Evolutionary conservation across 1,140 invertebrate species (phyloP).

Genomic region (Cotesia chilonis): DNA sequence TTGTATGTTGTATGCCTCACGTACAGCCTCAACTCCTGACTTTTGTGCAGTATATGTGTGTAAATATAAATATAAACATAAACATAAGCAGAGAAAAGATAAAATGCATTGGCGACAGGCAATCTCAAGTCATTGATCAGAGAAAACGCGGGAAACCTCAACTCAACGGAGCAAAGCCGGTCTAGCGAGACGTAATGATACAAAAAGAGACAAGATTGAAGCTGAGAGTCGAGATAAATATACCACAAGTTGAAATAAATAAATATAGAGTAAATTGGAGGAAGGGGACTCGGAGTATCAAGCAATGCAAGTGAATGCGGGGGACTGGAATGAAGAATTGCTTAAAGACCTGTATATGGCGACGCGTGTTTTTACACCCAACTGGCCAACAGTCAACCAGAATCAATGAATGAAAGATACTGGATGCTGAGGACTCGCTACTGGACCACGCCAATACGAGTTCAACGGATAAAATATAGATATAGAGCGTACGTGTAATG

Average conservation of each 20-base stretch:
- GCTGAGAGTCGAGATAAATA: constrained; percentile 5
- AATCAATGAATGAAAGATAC: constrained; percentile 48
- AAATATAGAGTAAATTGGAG: constrained; percentile 13
- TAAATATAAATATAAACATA: constrained; percentile 16
- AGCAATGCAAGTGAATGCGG: constrained; percentile 19
- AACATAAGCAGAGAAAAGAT: constrained; percentile 20
- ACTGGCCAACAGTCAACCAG: constrained; percentile 23
- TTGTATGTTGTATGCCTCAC: constrained; percentile 25
- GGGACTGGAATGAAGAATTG: constrained; percentile 33
- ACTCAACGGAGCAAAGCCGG: constrained; percentile 8
- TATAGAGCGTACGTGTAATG: background rate
- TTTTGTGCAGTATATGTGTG: background rate
- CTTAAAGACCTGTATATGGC: constrained; percentile 41
- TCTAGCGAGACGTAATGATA: background rate
- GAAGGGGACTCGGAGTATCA: constrained; percentile 10
- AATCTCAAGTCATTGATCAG: constrained; percentile 53
- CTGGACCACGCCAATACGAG: background rate
- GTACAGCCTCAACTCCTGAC: constrained; percentile 1
- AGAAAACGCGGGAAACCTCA: constrained; percentile 51
- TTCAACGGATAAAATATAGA: background rate
- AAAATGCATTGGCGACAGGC: constrained; percentile 25
- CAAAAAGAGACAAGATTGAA: too few species aligned
- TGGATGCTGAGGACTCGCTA: constrained; percentile 1
- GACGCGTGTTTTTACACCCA: constrained; percentile 46
- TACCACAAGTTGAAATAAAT: background rate